phyloP scores from a whole-genome alignment of 2,888 invertebrate species.

The Catocala fraxini region DNA sequence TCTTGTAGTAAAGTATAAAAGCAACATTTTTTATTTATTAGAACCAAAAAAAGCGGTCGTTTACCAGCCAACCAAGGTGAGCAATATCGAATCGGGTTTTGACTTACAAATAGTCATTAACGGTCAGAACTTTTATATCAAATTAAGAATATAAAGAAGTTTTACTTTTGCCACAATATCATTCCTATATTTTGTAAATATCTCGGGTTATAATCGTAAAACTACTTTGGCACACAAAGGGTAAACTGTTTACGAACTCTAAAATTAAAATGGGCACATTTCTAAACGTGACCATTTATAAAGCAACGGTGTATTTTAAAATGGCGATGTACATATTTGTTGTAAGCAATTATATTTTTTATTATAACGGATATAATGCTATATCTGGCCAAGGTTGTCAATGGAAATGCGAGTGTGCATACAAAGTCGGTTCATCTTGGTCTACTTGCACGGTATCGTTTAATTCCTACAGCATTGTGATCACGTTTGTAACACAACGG shows the following conservation, averaged over 20 bases:
- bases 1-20: no score
- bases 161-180: background rate
- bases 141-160: background rate
- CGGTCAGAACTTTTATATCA: background rate
- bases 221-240: background rate
- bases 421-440: slow-evolving; percentile 64
- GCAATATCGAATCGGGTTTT: slow-evolving; percentile 36
- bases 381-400: slow-evolving; percentile 72
- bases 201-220: background rate
- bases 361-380: slow-evolving; percentile 74
- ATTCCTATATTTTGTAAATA: background rate
- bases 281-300: slow-evolving; percentile 20
- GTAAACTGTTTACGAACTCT: slow-evolving; percentile 3
- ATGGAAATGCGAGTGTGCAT: slow-evolving; percentile 62
- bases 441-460: slow-evolving; percentile 61
- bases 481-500: slow-evolving; percentile 80
- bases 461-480: slow-evolving; percentile 64
- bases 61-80: slow-evolving; percentile 53
- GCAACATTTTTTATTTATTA: no score
- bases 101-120: slow-evolving; percentile 13
- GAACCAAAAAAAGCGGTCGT: slow-evolving; percentile 15
- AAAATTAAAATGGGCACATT: slow-evolving; percentile 14
- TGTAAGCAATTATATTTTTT: slow-evolving; percentile 62
- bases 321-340: slow-evolving; percentile 57
- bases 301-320: slow-evolving; percentile 67